Conservation (phyloP, 2,113 vertebrate species). For the Tetrao urogallus region DNA sequence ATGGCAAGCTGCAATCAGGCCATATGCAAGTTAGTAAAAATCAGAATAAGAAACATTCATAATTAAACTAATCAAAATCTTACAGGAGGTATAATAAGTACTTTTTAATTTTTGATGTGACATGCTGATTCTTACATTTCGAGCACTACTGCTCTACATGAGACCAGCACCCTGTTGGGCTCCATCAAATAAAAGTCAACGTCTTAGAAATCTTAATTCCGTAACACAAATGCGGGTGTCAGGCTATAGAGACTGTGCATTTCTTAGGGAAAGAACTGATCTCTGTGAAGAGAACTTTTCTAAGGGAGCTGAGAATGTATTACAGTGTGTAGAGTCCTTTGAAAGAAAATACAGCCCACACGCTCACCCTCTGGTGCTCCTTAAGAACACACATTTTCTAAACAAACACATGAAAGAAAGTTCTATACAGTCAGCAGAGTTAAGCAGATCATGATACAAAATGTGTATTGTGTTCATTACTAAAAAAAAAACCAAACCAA, state of each 20-base stretch:
- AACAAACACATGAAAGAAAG: not conserved
- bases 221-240: not conserved
- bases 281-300: conserved; percentile 10
- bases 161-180: conserved; percentile 22
- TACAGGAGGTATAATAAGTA: conserved; percentile 24
- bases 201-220: conserved; percentile 7
- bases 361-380: not conserved
- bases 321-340: not conserved
- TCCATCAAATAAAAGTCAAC: conserved; percentile 31
- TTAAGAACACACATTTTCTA: not conserved
- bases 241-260: not conserved
- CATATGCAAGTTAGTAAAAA: not conserved
- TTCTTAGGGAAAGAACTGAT: not conserved
- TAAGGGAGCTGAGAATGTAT: not conserved
- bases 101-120: conserved; percentile 13
- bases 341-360: not conserved
- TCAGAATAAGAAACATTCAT: conserved; percentile 46
- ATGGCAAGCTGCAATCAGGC: conserved; percentile 35
- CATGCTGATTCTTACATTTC: conserved; percentile 44
- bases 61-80: conserved; percentile 67
- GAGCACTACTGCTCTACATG: conserved; percentile 16
- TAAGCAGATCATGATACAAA: not conserved
- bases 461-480: not conserved
- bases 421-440: rapidly evolving
- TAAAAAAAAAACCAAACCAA: not conserved